A percentile compares a stretch with the other conserved stretches of the same genome.
phyloP scores from a whole-genome alignment of 2,113 vertebrate genomes.

The Oncorhynchus nerka region DNA sequence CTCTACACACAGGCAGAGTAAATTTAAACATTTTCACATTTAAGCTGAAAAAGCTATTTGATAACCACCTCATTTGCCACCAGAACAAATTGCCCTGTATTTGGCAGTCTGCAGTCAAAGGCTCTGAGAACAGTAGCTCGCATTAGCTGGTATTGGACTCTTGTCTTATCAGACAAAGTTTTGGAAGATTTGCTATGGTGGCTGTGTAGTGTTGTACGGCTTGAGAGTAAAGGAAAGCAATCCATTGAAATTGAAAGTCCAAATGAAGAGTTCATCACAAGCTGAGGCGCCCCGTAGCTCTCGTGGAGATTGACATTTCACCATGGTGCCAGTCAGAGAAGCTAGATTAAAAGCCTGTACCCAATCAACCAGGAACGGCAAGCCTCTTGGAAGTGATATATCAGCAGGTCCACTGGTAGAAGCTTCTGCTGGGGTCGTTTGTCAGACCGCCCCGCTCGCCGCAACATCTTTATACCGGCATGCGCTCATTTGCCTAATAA shows the following conservation, averaged over 20 bases:
- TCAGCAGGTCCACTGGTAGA: not conserved
- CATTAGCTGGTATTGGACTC: not conserved
- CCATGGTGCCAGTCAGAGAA: not conserved
- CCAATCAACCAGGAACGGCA: not conserved
- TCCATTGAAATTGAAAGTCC: not conserved
- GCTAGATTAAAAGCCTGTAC: not conserved
- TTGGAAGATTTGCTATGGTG: not conserved
- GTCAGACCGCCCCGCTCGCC: not conserved
- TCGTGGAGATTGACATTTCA: not conserved
- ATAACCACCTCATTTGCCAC: not conserved
- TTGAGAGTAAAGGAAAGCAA: not conserved
- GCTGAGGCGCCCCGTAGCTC: not conserved
- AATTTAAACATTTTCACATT: constrained; percentile 1
- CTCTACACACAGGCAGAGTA: not conserved
- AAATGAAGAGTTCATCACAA: not conserved
- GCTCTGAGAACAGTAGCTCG: not conserved
- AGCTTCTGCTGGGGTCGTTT: not conserved
- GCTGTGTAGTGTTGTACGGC: not conserved
- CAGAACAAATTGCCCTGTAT: not conserved
- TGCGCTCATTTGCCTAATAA: not conserved
- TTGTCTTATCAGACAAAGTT: no score
- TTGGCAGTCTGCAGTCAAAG: not conserved
- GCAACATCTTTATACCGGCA: not conserved
- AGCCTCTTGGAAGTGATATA: not conserved
- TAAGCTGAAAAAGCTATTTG: not conserved